Base-by-base conservation (phyloP, 2,113 vertebrate species). In the Eubucco bourcierii region DNA sequence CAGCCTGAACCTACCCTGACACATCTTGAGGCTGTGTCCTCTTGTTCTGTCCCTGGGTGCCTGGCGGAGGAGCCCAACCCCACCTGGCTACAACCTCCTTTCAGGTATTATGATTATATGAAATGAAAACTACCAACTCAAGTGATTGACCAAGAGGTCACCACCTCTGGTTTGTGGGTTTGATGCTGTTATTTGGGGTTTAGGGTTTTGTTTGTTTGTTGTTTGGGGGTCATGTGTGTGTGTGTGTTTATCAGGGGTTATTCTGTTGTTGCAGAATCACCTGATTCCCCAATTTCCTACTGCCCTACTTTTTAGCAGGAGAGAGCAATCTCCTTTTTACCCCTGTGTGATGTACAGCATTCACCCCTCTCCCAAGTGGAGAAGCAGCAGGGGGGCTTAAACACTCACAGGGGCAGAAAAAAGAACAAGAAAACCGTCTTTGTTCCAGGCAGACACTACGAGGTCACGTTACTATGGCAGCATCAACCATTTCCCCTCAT, bases 381-480 rank as follows among this genome's bases (percentile, higher is more conserved):
- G 80, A 37, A 63, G 28, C 86, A 94, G 96, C 84, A 93, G 97
- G 91, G 75, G 87, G 59, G 74, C 92, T 76, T 90, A 87, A 81
- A 93, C 91, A 95, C 90, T 96, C 88, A 93, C 73, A 94, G 92
- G 87, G 95, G 80, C 88, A 94, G 90, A 95, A 96, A 96, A 97
- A 91, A 91, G 97, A 89, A 97, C 96, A 97, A 98, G 97, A 98
- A 98, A 97, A 92, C 95, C 39, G 56, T 94, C 96, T 98, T 98
- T 98, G 98, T 98, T 98, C 96, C 83, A 90, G 93, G 89, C 95
- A 97, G 95, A 96, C 76, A 75, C 89, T 33, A 80, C 74, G 95
- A 97, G 98, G 97, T 96, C 96, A 95, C 16, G 97, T 98, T 98
- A 96, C 97, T 96, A 97, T 97, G 96, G 97, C 92, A 98, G 97